Evolutionary conservation across 1,140 invertebrate genomes (phyloP).

Genomic region (Homalodisca vitripennis): DNA sequence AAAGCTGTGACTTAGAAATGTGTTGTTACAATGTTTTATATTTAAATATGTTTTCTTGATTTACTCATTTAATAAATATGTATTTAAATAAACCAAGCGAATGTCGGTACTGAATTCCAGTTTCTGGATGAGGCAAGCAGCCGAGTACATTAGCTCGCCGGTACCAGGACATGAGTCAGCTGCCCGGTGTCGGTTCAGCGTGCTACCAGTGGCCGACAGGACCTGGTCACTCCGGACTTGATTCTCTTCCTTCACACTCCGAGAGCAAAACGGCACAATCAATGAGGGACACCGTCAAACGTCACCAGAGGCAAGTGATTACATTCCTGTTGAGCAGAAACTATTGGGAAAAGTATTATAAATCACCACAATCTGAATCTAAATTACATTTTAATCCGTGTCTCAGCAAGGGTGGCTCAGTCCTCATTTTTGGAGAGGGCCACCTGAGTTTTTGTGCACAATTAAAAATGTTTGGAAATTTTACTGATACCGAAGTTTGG

Average conservation of each 20-base stretch:
- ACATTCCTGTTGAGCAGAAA: neutral
- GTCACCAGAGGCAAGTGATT: neutral
- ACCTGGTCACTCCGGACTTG: neutral
- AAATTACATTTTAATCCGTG: neutral
- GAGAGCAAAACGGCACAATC: neutral
- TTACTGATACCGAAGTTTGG: no score
- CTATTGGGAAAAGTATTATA: neutral
- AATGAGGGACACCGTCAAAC: neutral
- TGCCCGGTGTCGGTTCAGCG: neutral
- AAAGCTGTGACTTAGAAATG: no score
- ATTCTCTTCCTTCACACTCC: constrained; percentile 3
- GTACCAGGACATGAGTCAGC: neutral
- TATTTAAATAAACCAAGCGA: no score
- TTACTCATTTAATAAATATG: no score
- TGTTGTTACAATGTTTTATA: no score
- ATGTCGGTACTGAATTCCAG: no score
- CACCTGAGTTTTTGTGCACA: neutral
- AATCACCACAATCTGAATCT: neutral
- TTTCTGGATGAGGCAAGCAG: constrained; percentile 10
- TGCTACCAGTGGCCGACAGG: neutral
- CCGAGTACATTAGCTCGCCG: neutral
- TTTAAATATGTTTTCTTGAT: no score
- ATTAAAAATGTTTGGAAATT: no score
- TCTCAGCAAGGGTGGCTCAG: neutral
- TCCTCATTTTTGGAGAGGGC: neutral